Evolutionary conservation across 2,888 invertebrate species (phyloP).

Genomic region (Laothoe populi): DNA sequence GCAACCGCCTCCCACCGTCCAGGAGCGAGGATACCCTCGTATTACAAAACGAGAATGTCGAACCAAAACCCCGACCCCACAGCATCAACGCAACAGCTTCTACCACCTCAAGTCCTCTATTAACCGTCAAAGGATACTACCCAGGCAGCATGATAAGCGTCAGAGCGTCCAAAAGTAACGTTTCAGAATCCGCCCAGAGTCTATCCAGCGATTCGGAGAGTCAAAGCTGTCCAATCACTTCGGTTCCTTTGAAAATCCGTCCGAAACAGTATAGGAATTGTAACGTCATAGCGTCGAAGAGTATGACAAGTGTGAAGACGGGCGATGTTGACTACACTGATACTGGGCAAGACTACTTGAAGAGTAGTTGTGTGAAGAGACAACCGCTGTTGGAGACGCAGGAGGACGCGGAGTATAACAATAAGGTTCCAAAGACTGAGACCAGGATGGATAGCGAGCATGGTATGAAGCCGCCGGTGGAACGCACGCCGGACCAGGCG

Average conservation of each 20-base stretch:
- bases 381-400: conserved; percentile 77
- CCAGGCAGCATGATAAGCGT: conserved; percentile 87
- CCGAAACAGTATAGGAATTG: conserved; percentile 71
- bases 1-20: conserved; percentile 88
- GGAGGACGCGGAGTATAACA: conserved; percentile 77
- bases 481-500: conserved; percentile 70
- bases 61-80: conserved; percentile 83
- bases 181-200: conserved; percentile 88
- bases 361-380: conserved; percentile 73
- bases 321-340: conserved; percentile 76
- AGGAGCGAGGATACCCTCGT: conserved; percentile 91
- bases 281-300: conserved; percentile 83
- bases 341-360: conserved; percentile 70
- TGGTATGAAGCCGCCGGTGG: conserved; percentile 47
- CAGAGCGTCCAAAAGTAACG: conserved; percentile 84
- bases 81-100: conserved; percentile 86
- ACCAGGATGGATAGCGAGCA: conserved; percentile 56
- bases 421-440: conserved; percentile 81
- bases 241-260: conserved; percentile 84
- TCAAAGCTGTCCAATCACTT: conserved; percentile 81
- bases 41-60: conserved; percentile 67
- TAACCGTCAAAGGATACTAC: conserved; percentile 86
- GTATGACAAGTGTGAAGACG: conserved; percentile 86
- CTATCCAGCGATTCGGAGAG: conserved; percentile 87
- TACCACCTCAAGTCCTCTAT: conserved; percentile 88